Base-by-base conservation (phyloP, 1,140 invertebrate species). In the Chrysomallon squamiferum region DNA sequence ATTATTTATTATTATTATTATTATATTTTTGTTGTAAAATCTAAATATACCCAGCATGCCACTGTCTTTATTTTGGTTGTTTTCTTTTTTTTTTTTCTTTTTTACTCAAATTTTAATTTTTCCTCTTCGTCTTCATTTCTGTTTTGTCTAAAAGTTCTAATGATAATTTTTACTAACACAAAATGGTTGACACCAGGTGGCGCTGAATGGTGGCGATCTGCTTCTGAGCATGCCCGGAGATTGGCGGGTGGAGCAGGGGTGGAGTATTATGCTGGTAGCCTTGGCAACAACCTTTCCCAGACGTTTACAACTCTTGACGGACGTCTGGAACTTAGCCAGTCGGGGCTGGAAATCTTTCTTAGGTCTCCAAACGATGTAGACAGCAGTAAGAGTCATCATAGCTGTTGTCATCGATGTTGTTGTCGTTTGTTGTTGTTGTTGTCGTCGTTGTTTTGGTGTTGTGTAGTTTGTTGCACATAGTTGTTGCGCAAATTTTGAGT, bases 161-260 rank as follows among this genome's bases (percentile, higher is more conserved):
- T n/a, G n/a, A n/a, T n/a, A n/a, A n/a, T 15, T 38, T 38, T 38
- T 38, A 38, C 35, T 38, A 38, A 38, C 35, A 38, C n/a, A 38
- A 5, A 38, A 38, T 38, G 6, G 35, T 71, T 22, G 32, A 30
- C 49, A 62, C 22, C 56, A 75, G 73, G 73, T 69, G 70, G 69
- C 20, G 63, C 70, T 35, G 73, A 75, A 18, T 75, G 73, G 73
- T 75, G 73, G 73, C 70, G 66, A 20, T 52, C 66, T 22, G 70
- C 70, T 5, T 72, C 73, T 56, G 73, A 72, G 47, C 73, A 73
- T 27, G 69, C 67, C 57, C 63, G 58, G 18, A 59, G 69, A 60
- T 30, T 72, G 9, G 62, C 65, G 11, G 38, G 41, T 13, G 47
- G 43, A 50, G 52, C 65, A 32, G 59, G 54, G 4, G 20, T 59